Base-by-base conservation (phyloP, 1,140 invertebrate genomes). In the Apis cerana region DNA sequence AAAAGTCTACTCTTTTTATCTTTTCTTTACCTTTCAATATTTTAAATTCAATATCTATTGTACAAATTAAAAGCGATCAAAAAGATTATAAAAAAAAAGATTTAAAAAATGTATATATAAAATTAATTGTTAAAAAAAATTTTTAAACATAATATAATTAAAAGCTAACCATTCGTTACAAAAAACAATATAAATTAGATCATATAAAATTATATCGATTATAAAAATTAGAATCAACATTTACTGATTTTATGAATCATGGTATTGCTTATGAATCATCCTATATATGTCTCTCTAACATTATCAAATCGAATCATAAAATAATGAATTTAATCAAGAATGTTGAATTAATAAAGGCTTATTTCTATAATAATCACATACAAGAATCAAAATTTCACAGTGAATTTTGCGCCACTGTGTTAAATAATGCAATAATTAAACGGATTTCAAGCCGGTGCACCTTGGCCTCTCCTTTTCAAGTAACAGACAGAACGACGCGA, bases 381-480 rank as follows among this genome's bases (percentile, higher is more conserved):
- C 23, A 9, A 2, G n/a, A 56, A 71, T 71, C 52, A 71, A 71
- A 71, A 56, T 71, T 71, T 71, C 69, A 71, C 52, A 15, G n/a
- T 3, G 11, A 33, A 56, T 19, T 19, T 50, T 15, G 1, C 33
- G 72, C 13, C 21, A 10, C 3, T 15, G 15, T 9, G 43, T 50
- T 48, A 48, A 61, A 75, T 23, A 75, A 50, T 58, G 72, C 8
- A 33, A 70, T 54, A 70, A 61, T 61, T 33, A 75, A 61, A 75
- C 33, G 58, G 33, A 62, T 75, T 75, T 75, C 15, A 48, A 75
- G 33, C 72, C 21, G 52, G 64, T 58, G 61, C 80, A 65, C 75
- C 84, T 86, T 80, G 71, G 75, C 56, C 83, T 48, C 70, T 11
- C 50, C 65, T 64, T 75, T 19, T 27, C 23, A 4, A 43, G 27